Percentiles rank a stretch among this genome's conserved stretches.
Evolutionary conservation across 2,113 vertebrate species (phyloP).

Genomic region (Seriola dumerili): DNA sequence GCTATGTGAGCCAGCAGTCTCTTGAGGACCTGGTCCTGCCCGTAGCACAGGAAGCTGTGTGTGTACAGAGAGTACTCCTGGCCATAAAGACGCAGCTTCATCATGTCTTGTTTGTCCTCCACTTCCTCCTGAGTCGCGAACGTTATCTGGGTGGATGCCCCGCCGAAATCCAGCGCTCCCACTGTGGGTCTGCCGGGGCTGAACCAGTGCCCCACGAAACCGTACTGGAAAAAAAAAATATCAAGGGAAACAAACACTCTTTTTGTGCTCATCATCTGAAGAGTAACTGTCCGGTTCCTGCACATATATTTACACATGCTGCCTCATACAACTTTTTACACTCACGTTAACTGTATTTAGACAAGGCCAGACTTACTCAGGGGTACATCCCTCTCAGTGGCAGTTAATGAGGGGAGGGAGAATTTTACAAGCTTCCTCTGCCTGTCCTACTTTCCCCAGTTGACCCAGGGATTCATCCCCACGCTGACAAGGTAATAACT

Average conservation of each 20-base stretch:
- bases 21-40: conserved; percentile 89
- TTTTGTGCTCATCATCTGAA: background rate
- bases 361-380: too few relatives aligned
- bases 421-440: too few relatives aligned
- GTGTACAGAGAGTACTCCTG: conserved; percentile 91
- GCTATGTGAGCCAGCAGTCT: conserved; percentile 87
- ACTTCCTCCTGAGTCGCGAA: conserved; percentile 85
- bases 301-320: too few relatives aligned
- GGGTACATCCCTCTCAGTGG: too few relatives aligned
- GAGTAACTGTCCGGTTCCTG: too few relatives aligned
- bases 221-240: conserved; percentile 81
- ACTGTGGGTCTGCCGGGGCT: conserved; percentile 86
- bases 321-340: too few relatives aligned
- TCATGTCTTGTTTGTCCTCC: conserved; percentile 79
- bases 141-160: conserved; percentile 97
- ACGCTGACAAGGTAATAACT: background rate
- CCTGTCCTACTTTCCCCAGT: too few relatives aligned
- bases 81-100: conserved; percentile 89
- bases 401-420: too few relatives aligned
- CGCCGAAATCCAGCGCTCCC: conserved; percentile 95
- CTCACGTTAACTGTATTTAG: too few relatives aligned
- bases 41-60: conserved; percentile 96
- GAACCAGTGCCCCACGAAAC: conserved; percentile 92
- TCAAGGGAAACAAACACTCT: background rate
- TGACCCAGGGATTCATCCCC: too few relatives aligned